A percentile compares a stretch with the other conserved stretches of the same genome.
Evolutionary conservation across 2,888 invertebrate species (phyloP).

Genomic region (Drosophila bunnanda): DNA sequence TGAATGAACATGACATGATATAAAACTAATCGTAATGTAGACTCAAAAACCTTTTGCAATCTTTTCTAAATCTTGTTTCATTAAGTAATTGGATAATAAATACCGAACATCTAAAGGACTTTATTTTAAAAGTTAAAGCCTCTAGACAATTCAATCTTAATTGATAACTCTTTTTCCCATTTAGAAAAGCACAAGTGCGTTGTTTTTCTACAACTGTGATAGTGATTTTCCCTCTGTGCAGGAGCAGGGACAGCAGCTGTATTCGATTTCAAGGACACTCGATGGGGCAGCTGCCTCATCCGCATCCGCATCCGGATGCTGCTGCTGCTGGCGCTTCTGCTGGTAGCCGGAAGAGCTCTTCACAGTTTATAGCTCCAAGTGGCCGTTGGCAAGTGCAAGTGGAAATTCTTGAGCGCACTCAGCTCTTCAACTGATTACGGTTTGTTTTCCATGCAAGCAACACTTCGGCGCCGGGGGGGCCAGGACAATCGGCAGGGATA

Average conservation of each 20-base stretch:
- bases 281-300: slow-evolving; percentile 72
- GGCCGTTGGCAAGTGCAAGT: slow-evolving; percentile 76
- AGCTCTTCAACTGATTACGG: slow-evolving; percentile 65
- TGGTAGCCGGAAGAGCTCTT: slow-evolving; percentile 68
- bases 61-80: background rate
- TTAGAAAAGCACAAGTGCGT: slow-evolving; percentile 1
- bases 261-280: slow-evolving; percentile 76
- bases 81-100: background rate
- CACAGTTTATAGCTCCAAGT: slow-evolving; percentile 78
- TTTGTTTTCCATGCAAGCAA: slow-evolving; percentile 70
- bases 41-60: background rate
- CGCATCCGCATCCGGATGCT: slow-evolving; percentile 29
- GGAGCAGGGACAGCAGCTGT: slow-evolving; percentile 44
- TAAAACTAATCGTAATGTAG: background rate
- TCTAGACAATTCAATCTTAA: background rate
- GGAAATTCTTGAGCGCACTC: slow-evolving; percentile 67
- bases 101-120: background rate
- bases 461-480: slow-evolving; percentile 7
- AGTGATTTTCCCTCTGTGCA: slow-evolving; percentile 16
- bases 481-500: slow-evolving; percentile 27
- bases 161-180: background rate
- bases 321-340: slow-evolving; percentile 21
- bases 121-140: background rate
- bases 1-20: background rate
- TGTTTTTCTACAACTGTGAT: background rate